These are phyloP conservation scores for Anagyrus pseudococci DNA, from an alignment of 2,888 invertebrate species.

Conservation along the genomic window DNA sequence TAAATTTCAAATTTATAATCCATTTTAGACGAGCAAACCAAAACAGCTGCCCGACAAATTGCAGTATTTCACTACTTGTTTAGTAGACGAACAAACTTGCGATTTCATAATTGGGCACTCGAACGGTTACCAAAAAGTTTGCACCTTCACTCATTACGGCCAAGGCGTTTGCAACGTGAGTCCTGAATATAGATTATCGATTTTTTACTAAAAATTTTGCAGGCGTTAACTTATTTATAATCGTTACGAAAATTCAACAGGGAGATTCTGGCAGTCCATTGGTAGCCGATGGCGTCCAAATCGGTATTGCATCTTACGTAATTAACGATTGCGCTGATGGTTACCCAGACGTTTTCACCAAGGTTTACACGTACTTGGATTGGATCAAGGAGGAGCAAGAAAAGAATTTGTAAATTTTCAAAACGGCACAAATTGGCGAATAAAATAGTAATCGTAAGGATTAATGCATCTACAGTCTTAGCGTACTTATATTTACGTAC, in stretches of 20 bases:
- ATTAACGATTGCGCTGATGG: slow-evolving; percentile 42
- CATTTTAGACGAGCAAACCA: neutral
- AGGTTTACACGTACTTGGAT: slow-evolving; percentile 40
- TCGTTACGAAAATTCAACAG: slow-evolving; percentile 14
- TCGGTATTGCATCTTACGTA: slow-evolving; percentile 50
- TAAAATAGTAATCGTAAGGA: too few species aligned
- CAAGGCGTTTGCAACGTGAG: slow-evolving; percentile 3
- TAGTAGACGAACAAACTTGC: neutral
- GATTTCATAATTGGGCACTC: neutral
- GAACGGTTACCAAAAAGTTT: neutral
- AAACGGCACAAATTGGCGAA: too few species aligned
- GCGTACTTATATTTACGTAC: too few species aligned
- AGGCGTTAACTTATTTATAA: too few species aligned
- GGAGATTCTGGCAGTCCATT: slow-evolving; percentile 45
- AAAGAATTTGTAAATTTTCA: too few species aligned
- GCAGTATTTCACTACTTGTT: neutral
- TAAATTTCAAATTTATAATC: neutral
- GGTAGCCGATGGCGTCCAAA: slow-evolving; percentile 42
- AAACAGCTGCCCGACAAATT: neutral
- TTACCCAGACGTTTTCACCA: slow-evolving; percentile 46
- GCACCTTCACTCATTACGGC: neutral
- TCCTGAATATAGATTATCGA: neutral
- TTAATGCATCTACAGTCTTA: too few species aligned
- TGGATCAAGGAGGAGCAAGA: too few species aligned
- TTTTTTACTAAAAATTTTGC: too few species aligned